A percentile compares a stretch with the other conserved stretches of the same genome.
Conservation (phyloP, 2,888 invertebrate species). For the Acheta domesticus region DNA sequence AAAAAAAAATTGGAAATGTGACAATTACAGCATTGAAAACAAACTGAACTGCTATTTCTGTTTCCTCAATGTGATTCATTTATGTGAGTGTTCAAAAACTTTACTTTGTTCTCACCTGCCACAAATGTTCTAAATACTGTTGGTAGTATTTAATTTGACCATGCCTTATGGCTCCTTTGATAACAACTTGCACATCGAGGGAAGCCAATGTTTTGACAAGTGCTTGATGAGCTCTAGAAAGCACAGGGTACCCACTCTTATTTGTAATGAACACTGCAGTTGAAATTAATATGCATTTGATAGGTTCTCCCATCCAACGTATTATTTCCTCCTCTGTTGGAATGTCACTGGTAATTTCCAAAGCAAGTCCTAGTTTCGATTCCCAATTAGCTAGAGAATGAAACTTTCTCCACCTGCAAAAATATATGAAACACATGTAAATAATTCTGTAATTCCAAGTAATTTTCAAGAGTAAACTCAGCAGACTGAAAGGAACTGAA, state of each 20-base stretch:
- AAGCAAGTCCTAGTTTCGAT: slow-evolving; percentile 64
- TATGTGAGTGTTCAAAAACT: no score
- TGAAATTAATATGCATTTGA: slow-evolving; percentile 78
- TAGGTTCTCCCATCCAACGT: slow-evolving; percentile 93
- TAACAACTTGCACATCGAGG: slow-evolving; percentile 66
- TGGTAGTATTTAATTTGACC: slow-evolving; percentile 58
- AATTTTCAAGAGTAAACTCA: no score
- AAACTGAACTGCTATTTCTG: no score
- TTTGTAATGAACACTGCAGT: slow-evolving; percentile 85
- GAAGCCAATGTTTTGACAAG: slow-evolving; percentile 60
- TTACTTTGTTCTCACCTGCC: slow-evolving; percentile 50
- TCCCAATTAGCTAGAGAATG: slow-evolving; percentile 52
- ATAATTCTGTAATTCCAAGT: neutral
- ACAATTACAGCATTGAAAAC: no score
- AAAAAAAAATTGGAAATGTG: no score
- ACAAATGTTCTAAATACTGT: slow-evolving; percentile 65
- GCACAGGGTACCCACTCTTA: slow-evolving; percentile 80
- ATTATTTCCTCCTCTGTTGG: slow-evolving; percentile 66
- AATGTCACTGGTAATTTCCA: slow-evolving; percentile 78
- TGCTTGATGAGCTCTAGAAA: slow-evolving; percentile 68
- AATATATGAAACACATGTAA: neutral
- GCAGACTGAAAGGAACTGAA: neutral
- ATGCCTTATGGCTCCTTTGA: slow-evolving; percentile 62
- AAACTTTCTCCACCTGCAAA: slow-evolving; percentile 53
- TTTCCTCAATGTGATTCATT: no score